Percentiles rank a stretch among this genome's conserved stretches.
Conservation (phyloP, 2,113 vertebrate genomes). For the Trogon surrucura region DNA sequence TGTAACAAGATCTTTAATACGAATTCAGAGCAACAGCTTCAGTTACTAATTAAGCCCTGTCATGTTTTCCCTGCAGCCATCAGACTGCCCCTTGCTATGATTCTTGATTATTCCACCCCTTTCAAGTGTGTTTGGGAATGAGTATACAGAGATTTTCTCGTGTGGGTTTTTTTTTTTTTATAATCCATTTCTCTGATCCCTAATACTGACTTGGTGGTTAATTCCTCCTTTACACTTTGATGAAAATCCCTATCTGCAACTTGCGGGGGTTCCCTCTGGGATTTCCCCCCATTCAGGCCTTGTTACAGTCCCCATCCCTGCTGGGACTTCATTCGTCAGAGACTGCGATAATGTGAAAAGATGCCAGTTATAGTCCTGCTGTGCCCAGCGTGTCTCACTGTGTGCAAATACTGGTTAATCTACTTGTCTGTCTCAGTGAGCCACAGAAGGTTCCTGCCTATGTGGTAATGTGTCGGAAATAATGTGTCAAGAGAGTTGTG, state of each 20-base stretch:
- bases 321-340: not conserved
- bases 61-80: not conserved
- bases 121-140: not conserved
- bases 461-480: not conserved
- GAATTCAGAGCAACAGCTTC: not conserved
- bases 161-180: too few relatives aligned
- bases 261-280: not conserved
- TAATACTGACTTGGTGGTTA: not conserved
- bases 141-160: not conserved
- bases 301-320: not conserved
- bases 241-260: not conserved
- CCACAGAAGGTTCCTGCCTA: not conserved
- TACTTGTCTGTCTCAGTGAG: not conserved
- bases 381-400: not conserved
- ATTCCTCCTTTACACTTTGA: not conserved
- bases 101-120: not conserved
- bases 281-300: not conserved
- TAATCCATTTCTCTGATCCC: not conserved
- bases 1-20: not conserved
- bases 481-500: not conserved
- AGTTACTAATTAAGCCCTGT: not conserved
- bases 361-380: not conserved
- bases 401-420: not conserved
- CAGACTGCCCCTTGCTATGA: not conserved
- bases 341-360: not conserved